Evolutionary conservation across 2,888 invertebrate genomes (phyloP).

Genomic region (Entomobrya multifasciata): DNA sequence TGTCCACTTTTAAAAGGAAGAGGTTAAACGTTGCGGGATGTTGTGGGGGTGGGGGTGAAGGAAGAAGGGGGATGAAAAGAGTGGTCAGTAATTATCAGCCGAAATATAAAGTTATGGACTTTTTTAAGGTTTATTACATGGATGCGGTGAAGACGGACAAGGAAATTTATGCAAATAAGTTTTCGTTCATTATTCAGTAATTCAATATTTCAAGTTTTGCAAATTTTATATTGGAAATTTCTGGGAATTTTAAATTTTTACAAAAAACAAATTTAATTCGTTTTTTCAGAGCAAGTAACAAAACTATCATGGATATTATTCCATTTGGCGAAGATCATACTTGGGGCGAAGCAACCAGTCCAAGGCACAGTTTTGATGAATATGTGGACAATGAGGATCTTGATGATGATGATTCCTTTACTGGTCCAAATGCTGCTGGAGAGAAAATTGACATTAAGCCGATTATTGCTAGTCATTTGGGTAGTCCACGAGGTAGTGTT

Average conservation of each 20-base stretch:
- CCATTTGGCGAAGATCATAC: not conserved
- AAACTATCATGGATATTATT: not conserved
- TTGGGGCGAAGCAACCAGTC: conserved; percentile 48
- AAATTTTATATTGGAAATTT: too few relatives aligned
- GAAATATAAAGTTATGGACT: conserved; percentile 50
- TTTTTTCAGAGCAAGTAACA: not conserved
- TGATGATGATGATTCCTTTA: not conserved
- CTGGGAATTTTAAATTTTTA: too few relatives aligned
- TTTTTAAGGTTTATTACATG: conserved; percentile 50
- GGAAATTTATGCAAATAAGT: conserved; percentile 24
- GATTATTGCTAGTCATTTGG: not conserved
- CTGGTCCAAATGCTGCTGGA: not conserved
- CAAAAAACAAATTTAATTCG: too few relatives aligned
- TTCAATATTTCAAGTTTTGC: not conserved
- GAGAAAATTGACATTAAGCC: not conserved
- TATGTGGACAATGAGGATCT: conserved; percentile 13
- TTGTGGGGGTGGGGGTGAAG: not conserved
- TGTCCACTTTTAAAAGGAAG: conserved; percentile 24
- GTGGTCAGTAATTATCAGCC: conserved; percentile 23
- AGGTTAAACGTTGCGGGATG: not conserved
- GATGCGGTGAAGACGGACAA: conserved; percentile 5
- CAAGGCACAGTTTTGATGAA: conserved; percentile 24
- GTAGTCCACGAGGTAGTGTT: not conserved
- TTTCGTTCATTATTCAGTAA: conserved; percentile 25
- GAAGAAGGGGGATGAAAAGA: not conserved